Evolutionary conservation across 2,888 invertebrate genomes (phyloP), one percentile per base, ranked within the genome.

Genomic region (Mythimna albipuncta): DNA sequence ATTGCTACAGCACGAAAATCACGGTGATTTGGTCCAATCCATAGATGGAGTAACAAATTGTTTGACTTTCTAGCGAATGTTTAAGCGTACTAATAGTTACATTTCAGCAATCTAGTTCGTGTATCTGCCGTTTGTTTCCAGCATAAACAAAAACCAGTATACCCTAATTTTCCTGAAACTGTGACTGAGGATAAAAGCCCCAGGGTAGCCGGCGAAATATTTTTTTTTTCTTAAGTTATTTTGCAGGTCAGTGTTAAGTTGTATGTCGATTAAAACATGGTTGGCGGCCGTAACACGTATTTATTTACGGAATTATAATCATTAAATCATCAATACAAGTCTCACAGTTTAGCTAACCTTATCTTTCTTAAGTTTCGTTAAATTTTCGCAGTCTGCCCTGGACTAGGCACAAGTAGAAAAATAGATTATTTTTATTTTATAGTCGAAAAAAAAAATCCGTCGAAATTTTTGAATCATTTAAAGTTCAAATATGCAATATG

Each of bases 121-220:
- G 10, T 9, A 21, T 2, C 47, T 19, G 16, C 21, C 7, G 3
- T 32, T 72, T 73, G n/a, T 57, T 62, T 44, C 35, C 21, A 47
- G 7, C 19, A 35, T 65, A 44, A 44, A 44, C 58, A 35, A 26
- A 65, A 5, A 58, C 26, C 52, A 66, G 52, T 52, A 66, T 16
- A 52, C 50, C 32, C 57, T 57, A 64, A 19, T 59, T 69, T 16
- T 10, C 9, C 11, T 59, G 13, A 69, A 50, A 41, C 44, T 47
- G 16, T 47, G 13, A 4, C 13, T 13, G 13, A 13, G 26, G 13
- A 47, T 47, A 5, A 11, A 11, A 47, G 13, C 44, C 5, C 13
- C 44, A 47, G 44, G 44, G 44, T 47, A 47, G 44, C 13, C 13
- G 5, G 44, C 13, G 44, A 13, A 41, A 1, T 38, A 2, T 38